Conservation (phyloP, 2,797 vertebrate species). For the Malurus leucopterus region DNA sequence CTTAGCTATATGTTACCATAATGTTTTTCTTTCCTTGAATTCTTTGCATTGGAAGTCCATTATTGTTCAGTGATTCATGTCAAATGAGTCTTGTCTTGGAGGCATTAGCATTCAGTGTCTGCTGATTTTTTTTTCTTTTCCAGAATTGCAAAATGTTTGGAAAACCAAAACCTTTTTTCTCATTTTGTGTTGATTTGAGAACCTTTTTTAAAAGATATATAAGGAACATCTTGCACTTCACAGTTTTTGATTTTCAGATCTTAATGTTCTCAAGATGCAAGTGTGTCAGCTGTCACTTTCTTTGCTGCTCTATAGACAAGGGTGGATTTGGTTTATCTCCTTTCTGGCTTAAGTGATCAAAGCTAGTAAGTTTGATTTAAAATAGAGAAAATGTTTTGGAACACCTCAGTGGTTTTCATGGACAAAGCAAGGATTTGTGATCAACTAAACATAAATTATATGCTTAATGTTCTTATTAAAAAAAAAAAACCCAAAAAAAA, state of each 20-base stretch:
- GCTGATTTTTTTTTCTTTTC: neutral
- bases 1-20: neutral
- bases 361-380: neutral
- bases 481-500: neutral
- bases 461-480: neutral
- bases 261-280: neutral
- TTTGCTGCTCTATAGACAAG: neutral
- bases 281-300: neutral
- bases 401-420: neutral
- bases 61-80: neutral
- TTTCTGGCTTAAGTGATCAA: neutral
- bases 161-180: neutral
- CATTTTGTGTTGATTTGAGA: neutral
- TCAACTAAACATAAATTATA: neutral
- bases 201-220: neutral
- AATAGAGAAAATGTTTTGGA: neutral
- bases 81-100: neutral
- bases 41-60: neutral
- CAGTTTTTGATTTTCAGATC: neutral
- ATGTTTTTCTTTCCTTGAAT: neutral
- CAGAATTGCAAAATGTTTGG: neutral
- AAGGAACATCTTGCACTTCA: neutral
- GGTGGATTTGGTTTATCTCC: neutral
- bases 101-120: neutral
- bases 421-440: neutral